These are phyloP conservation scores for Cyrtorhinus lividipennis DNA, from an alignment of 1,140 invertebrate species.

Conservation along the genomic window DNA sequence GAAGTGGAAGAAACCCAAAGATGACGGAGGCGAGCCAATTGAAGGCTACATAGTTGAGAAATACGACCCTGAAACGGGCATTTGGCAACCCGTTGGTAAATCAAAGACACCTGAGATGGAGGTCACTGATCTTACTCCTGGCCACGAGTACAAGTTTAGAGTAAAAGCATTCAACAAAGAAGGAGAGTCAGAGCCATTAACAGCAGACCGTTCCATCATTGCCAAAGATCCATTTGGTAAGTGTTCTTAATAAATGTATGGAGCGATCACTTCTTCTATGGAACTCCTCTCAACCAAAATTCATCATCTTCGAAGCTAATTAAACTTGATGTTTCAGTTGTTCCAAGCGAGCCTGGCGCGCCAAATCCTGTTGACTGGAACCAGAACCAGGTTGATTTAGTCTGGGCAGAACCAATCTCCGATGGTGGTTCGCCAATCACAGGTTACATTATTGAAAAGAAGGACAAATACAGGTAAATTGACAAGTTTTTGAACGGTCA, in stretches of 20 bases:
- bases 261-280: no score
- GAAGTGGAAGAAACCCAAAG: constrained; percentile 95
- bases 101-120: constrained; percentile 68
- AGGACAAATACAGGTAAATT: constrained; percentile 76
- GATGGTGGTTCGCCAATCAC: constrained; percentile 86
- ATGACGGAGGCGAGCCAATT: constrained; percentile 92
- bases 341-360: constrained; percentile 64
- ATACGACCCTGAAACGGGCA: constrained; percentile 75
- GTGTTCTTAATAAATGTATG: constrained; percentile 31
- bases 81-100: constrained; percentile 79
- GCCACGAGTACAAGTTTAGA: constrained; percentile 95
- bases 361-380: constrained; percentile 85
- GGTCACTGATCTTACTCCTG: constrained; percentile 74
- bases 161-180: constrained; percentile 95
- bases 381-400: constrained; percentile 73
- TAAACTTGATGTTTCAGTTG: constrained; percentile 45
- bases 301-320: no score
- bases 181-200: constrained; percentile 92
- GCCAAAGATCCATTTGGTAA: constrained; percentile 95
- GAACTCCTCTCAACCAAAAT: no score
- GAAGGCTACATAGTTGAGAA: constrained; percentile 94
- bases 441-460: constrained; percentile 92
- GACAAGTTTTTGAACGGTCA: no score
- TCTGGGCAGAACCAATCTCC: constrained; percentile 63
- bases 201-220: constrained; percentile 76